Evolutionary conservation across 2,113 vertebrate species (phyloP), one percentile per base, ranked within the genome.

Genomic region (Notarius lentiginosus): DNA sequence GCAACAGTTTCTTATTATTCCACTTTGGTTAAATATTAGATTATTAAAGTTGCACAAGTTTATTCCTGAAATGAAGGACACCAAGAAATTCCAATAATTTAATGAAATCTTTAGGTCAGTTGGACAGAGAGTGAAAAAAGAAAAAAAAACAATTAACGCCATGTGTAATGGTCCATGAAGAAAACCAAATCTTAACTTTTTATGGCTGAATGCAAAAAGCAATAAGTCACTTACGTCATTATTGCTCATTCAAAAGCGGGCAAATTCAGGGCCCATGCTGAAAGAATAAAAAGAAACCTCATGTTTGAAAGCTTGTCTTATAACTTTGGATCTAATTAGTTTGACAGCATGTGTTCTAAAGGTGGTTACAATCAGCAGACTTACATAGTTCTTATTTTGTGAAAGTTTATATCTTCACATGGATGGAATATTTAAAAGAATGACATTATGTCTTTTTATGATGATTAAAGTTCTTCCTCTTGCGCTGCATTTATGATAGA

Each of bases 201-300:
- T 11, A 86, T 47, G 65, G 34, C 72, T 66, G 55, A 65, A 85
- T 53, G 58, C n/a, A 60, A 81, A 86, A 66, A 15, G 84, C 84
- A 79, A 66, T 27, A 58, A 30, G 22, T 81, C 86, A 87, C 86
- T 87, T 87, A 97, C 97, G 95, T 53, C 91, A 87, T 92, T 91
- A 92, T 89, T n/a, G 93, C 89, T 94, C 75, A 87, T 94, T 98
- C 97, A 98, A 92, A 98, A 96, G 85, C 96, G 95, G 93, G 96
- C 97, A 95, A 95, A 96, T 92, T 96, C 96, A 92, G 95, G 95
- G 91, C 95, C 95, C 55, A 94, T 76, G 88, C 97, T 98, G 97
- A 91, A 97, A 97, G 70, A 92, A 93, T 90, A 95, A 95, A 96
- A 89, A 97, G 90, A 96, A 73, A 86, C 88, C 89, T 76, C 58